phyloP scores from a whole-genome alignment of 2,888 invertebrate genomes.

The Caenorhabditis doughertyi region DNA sequence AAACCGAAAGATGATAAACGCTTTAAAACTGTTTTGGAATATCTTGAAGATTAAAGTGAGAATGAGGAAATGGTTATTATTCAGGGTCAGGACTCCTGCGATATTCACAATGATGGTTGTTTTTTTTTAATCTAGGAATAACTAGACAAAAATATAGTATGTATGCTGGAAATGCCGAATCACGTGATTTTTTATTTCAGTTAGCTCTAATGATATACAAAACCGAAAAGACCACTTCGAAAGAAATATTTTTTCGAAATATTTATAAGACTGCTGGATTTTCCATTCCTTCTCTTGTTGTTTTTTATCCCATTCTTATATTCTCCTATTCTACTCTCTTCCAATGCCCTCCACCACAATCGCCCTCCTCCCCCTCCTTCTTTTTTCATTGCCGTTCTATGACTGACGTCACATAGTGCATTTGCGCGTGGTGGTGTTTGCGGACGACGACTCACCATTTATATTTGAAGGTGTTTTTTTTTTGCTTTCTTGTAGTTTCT shows the following conservation, averaged over 20 bases:
- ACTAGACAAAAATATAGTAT: no score
- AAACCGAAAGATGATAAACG: slow-evolving; percentile 15
- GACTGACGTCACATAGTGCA: slow-evolving; percentile 35
- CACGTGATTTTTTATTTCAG: no score
- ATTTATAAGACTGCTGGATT: background rate
- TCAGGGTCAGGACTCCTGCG: no score
- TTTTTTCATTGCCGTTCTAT: background rate
- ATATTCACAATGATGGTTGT: background rate
- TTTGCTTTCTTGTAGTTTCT: background rate
- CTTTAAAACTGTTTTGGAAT: no score
- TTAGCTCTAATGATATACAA: no score
- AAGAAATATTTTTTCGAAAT: no score
- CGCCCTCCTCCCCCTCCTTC: background rate
- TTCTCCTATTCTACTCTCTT: background rate
- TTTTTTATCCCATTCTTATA: slow-evolving; percentile 1
- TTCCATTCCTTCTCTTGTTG: background rate
- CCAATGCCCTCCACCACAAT: background rate
- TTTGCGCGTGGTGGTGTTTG: slow-evolving; percentile 50
- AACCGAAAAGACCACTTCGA: no score
- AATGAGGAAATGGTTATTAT: no score
- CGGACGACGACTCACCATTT: slow-evolving; percentile 50
- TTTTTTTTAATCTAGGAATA: no score
- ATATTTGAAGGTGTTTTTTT: background rate
- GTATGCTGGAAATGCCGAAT: no score
- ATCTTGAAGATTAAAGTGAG: no score